Evolutionary conservation across 2,797 vertebrate genomes (phyloP), one percentile per base, ranked within the genome.

Genomic region (Rhinogobio ventralis): DNA sequence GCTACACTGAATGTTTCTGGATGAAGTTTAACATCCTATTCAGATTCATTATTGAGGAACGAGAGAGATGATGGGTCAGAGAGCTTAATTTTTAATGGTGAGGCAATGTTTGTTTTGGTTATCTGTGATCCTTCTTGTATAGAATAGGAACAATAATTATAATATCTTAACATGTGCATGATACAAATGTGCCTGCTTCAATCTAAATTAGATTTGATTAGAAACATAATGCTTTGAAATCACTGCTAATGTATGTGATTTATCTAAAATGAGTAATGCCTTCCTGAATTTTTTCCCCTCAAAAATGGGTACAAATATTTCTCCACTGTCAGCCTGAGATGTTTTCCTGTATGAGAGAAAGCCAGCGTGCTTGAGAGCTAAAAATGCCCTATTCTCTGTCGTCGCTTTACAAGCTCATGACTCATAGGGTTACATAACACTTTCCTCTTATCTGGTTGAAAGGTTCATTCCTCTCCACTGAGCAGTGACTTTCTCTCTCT

Each of bases 351-450:
- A 25, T 51, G 90, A 89, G 90, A 90, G 86, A 33, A 67, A 57
- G 49, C 3, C 14, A n/a, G n/a, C 8, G 45, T 73, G 75, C 82
- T 83, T 62, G 46, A 81, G 45, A 79, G 81, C 81, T 84, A 82
- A 86, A 89, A 86, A 75, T 60, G 66, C 55, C 25, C 53, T 9
- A 8, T 86, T 77, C 64, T 89, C 68, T 85, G 23, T 82, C 82
- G 73, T 55, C n/a, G 77, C 71, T 86, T 84, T 36, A 77, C 68
- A 85, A 84, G 90, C 90, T 92, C 92, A 93, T 95, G 94, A 95
- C 92, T 96, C 95, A 95, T 86, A 91, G 91, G 82, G 85, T 95
- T 96, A 93, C 90, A 93, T 95, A 96, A 96, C 92, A 90, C 88
- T 89, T 85, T 77, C 88, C 85, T 91, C 89, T 92, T 89, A 89